phyloP scores from a whole-genome alignment of 2,888 invertebrate species.

The Tenthredo notha region DNA sequence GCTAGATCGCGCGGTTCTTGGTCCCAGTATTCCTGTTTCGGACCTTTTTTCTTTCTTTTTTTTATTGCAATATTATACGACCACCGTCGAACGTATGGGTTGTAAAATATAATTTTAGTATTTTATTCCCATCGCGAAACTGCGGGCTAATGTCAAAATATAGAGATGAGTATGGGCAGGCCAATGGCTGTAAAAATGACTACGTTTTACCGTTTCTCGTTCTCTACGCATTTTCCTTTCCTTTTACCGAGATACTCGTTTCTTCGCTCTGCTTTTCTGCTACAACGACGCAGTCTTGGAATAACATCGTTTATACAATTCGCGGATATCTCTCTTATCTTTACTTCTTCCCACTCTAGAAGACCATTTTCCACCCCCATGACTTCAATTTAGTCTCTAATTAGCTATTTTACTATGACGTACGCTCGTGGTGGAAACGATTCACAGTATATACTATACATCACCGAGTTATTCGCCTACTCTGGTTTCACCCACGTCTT shows the following conservation, averaged over 20 bases:
- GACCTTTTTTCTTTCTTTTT: neutral
- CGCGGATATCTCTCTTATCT: neutral
- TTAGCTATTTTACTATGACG: neutral
- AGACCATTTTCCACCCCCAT: neutral
- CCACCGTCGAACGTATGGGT: neutral
- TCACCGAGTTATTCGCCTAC: too few species aligned
- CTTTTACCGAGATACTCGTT: neutral
- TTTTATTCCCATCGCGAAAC: neutral
- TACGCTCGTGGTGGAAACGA: too few species aligned
- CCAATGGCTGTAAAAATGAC: conserved; percentile 5
- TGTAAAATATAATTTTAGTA: conserved; percentile 36
- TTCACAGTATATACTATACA: too few species aligned
- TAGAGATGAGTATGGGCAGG: neutral
- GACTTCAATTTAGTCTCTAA: conserved; percentile 23
- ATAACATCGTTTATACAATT: neutral
- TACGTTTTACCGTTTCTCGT: conserved; percentile 5
- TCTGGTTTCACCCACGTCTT: too few species aligned
- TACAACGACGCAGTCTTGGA: neutral
- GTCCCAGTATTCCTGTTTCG: neutral
- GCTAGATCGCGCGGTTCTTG: neutral
- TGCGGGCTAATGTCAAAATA: conserved; percentile 27
- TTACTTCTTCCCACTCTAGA: neutral
- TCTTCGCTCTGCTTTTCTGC: neutral
- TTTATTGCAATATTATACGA: conserved; percentile 40
- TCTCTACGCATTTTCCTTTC: neutral